Percentiles rank a stretch among this genome's conserved stretches.
Evolutionary conservation across 2,888 invertebrate genomes (phyloP).

Genomic region (Leistus spinibarbis): DNA sequence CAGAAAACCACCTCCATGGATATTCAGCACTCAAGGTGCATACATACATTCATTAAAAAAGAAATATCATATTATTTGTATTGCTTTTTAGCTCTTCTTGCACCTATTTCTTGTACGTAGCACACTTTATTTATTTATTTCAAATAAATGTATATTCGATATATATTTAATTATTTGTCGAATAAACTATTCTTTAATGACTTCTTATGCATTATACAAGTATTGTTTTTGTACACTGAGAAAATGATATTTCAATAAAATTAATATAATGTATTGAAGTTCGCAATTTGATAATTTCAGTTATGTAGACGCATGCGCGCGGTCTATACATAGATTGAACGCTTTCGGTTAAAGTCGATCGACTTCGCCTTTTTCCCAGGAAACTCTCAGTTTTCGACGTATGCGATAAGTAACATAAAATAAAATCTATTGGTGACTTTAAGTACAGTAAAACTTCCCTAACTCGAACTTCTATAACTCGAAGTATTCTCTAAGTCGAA

Average conservation of each 20-base stretch:
- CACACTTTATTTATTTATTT: neutral
- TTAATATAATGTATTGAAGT: neutral
- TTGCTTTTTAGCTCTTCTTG: constrained; percentile 26
- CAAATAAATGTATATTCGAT: too few species aligned
- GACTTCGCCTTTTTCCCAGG: too few species aligned
- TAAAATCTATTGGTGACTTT: too few species aligned
- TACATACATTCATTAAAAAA: constrained; percentile 4
- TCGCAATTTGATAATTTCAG: neutral
- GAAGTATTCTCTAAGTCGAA: too few species aligned
- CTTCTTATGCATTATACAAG: neutral
- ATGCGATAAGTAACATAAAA: too few species aligned
- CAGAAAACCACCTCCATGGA: constrained; percentile 53
- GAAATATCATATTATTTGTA: constrained; percentile 7
- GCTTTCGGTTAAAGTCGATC: neutral
- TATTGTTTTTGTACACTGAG: neutral
- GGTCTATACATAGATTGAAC: neutral
- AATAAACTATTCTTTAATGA: neutral
- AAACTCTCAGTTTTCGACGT: too few species aligned
- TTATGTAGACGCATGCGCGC: neutral
- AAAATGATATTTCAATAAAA: neutral
- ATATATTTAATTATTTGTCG: neutral
- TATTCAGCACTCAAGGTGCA: constrained; percentile 58
- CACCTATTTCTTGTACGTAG: constrained; percentile 15
- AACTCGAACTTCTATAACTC: too few species aligned
- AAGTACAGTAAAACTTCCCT: too few species aligned